Base-by-base conservation (phyloP, 64 coral and sea anemone genomes). In the Stylophora pistillata region DNA sequence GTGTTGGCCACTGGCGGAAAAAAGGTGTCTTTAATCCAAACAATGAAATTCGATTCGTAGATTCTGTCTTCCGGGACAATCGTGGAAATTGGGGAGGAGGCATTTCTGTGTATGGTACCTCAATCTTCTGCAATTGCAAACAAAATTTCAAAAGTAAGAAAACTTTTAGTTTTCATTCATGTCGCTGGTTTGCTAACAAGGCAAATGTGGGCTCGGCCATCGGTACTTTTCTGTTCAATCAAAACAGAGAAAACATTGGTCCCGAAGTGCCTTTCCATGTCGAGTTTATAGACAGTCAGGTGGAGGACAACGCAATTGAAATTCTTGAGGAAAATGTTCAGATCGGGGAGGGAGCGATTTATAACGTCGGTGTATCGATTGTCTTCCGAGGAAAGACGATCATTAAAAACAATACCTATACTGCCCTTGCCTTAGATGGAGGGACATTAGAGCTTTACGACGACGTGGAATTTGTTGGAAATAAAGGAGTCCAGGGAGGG, bases 271-370 rank as follows among this genome's bases (percentile, higher is more conserved):
- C 85, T 4, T 82, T 86, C 55, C 73, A 82, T 74, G 63, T 90
- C n/a, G 79, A 70, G 15, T 79, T 95, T 0, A 28, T 34, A 37
- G 13, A 91, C 13, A 88, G 89, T 53, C 65, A 33, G 10, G 61
- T 95, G 14, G 74, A 53, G 74, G 13, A 72, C 59, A 95, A 95
- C 14, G 12, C 33, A 60, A 77, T 87, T 27, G 57, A 47, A 21
- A 58, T 57, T 18, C 6, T 56, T 5, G 23, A 80, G 27, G 15
- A 31, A 15, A 86, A 83, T 30, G 41, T 89, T 26, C 31, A 41
- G 4, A 73, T 88, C 71, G 93, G 93, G 16, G 30, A 81, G 30
- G 93, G 93, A 18, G 83, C 93, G 71, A 86, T 95, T 66, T 95
- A 91, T 58, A 90, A 77, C 70, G 55, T 88, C 17, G 56, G 86